Conservation (phyloP, 2,113 vertebrate genomes). For the Mellivora capensis region DNA sequence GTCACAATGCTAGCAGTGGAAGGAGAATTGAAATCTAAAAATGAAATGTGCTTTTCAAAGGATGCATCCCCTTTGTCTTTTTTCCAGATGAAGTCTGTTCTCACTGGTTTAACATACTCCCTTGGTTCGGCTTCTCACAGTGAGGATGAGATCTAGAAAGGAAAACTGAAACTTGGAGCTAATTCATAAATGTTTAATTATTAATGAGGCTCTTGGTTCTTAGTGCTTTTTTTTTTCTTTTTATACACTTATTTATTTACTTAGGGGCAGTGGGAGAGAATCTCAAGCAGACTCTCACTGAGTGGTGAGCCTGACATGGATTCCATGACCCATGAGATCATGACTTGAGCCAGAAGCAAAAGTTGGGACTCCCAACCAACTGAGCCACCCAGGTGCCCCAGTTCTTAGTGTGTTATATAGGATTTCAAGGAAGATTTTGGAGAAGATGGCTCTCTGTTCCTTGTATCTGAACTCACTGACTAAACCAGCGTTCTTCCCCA, state of each 20-base stretch:
- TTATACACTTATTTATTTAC: not conserved
- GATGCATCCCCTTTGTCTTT: not conserved
- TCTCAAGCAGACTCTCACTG: not conserved
- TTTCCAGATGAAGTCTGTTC: not conserved
- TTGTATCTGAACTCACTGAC: constrained; percentile 1
- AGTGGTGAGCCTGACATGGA: not conserved
- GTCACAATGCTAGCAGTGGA: not conserved
- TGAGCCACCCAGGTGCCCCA: not conserved
- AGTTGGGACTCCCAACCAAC: not conserved
- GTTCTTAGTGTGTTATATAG: constrained; percentile 33
- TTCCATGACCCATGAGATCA: not conserved
- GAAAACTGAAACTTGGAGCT: not conserved
- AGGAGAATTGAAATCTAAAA: constrained; percentile 22
- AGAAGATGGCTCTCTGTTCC: not conserved
- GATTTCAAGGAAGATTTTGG: not conserved
- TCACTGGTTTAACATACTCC: not conserved
- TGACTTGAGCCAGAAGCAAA: not conserved
- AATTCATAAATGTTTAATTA: constrained; percentile 49
- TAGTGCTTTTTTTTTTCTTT: not conserved
- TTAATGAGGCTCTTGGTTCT: not conserved
- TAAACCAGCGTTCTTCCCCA: constrained; percentile 45
- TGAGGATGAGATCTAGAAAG: not conserved
- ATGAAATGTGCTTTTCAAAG: not conserved
- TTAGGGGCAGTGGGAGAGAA: not conserved
- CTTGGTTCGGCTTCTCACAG: not conserved